These are phyloP conservation scores for Gobio occitaniae DNA, from an alignment of 2,797 vertebrate genomes.

Conservation along the genomic window DNA sequence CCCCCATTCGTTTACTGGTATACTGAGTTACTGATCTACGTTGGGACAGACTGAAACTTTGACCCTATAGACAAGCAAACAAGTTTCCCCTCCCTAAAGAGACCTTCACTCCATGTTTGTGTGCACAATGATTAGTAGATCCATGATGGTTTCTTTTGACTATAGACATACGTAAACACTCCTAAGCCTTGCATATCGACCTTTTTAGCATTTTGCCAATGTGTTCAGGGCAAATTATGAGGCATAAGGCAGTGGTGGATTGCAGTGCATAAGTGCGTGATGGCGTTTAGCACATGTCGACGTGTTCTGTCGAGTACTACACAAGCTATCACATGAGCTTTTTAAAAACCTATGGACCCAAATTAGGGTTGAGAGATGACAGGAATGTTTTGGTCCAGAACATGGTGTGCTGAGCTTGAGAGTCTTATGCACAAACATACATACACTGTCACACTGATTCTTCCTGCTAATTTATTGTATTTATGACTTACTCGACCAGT, in stretches of 20 bases:
- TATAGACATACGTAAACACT: neutral
- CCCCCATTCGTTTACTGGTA: slow-evolving; percentile 28
- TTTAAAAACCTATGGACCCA: slow-evolving; percentile 50
- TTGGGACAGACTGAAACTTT: slow-evolving; percentile 51
- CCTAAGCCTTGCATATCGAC: neutral
- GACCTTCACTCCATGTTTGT: slow-evolving; percentile 60
- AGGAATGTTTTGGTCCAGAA: slow-evolving; percentile 55
- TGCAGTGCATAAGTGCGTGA: slow-evolving; percentile 12
- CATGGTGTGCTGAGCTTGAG: slow-evolving; percentile 35
- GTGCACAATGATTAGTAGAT: slow-evolving; percentile 52
- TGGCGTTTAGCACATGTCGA: neutral
- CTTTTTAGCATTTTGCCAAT: neutral
- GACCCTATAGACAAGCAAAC: slow-evolving; percentile 51
- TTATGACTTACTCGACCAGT: neutral
- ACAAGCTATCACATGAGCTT: slow-evolving; percentile 43
- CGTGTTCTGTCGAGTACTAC: slow-evolving; percentile 17
- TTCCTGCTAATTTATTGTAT: slow-evolving; percentile 9
- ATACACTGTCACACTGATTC: neutral
- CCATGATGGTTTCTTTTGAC: slow-evolving; percentile 5
- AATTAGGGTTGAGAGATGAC: slow-evolving; percentile 52
- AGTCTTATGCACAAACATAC: neutral
- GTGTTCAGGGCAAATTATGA: neutral
- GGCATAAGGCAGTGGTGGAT: slow-evolving; percentile 1
- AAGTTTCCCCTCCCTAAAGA: slow-evolving; percentile 55
- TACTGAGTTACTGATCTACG: slow-evolving; percentile 45